A percentile compares a stretch with the other conserved stretches of the same genome.
Evolutionary conservation across 1,140 invertebrate genomes (phyloP).

Genomic region (Phthorimaea operculella): DNA sequence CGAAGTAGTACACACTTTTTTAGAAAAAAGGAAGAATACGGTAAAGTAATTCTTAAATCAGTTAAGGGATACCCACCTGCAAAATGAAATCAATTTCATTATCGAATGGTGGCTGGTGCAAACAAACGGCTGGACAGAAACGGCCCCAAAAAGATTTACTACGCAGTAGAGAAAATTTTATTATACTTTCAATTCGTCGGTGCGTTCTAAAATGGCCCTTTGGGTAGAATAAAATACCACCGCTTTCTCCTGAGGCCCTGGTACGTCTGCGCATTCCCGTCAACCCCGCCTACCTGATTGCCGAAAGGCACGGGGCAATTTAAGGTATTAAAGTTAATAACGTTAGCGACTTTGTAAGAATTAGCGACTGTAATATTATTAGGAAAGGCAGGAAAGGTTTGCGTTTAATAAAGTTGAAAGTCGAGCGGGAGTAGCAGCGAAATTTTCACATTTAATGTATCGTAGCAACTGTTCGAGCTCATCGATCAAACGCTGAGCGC

Average conservation of each 20-base stretch:
- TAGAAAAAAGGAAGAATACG: no score
- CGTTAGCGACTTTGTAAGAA: conserved; percentile 27
- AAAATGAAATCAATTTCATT: conserved; percentile 21
- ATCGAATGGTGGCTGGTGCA: conserved; percentile 15
- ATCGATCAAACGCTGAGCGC: conserved; percentile 39
- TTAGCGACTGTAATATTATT: conserved; percentile 33
- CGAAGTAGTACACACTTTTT: no score
- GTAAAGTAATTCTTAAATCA: no score
- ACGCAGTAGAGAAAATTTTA: conserved; percentile 43
- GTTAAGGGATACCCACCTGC: no score
- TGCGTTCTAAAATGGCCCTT: conserved; percentile 24
- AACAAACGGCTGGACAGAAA: conserved; percentile 35
- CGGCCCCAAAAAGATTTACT: conserved; percentile 38
- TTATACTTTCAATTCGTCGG: conserved; percentile 41
- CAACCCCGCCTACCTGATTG: conserved; percentile 23
- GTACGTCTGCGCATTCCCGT: conserved; percentile 8
- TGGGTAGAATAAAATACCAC: conserved; percentile 24
- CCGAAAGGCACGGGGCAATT: conserved; percentile 20
- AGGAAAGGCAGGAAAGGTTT: conserved; percentile 30
- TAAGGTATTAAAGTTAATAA: conserved; percentile 37
- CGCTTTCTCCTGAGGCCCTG: background rate
- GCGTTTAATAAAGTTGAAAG: conserved; percentile 30
- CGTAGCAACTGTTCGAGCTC: conserved; percentile 35
- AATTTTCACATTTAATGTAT: conserved; percentile 33
- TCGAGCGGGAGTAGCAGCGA: conserved; percentile 12